Conservation (phyloP, 2,888 invertebrate species). For the Sesia bembeciformis region DNA sequence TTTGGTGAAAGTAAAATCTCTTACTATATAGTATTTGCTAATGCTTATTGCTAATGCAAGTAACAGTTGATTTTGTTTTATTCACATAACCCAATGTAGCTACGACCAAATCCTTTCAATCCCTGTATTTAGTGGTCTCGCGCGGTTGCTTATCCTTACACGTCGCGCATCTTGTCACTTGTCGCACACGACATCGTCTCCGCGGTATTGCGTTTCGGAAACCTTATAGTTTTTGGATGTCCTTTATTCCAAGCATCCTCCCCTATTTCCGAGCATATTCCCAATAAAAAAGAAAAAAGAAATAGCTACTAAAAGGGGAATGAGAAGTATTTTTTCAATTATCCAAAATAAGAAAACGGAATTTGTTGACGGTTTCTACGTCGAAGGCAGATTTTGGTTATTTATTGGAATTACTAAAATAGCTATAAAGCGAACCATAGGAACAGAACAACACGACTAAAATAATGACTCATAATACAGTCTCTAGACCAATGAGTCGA, state of each 20-base stretch:
- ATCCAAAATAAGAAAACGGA: too few relatives aligned
- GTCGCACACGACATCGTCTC: conserved; percentile 52
- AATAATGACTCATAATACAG: conserved; percentile 33
- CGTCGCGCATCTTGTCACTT: conserved; percentile 60
- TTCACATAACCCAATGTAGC: neutral
- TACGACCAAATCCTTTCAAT: conserved; percentile 1
- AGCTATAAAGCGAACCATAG: too few relatives aligned
- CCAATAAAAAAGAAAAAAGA: neutral
- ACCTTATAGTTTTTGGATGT: conserved; percentile 40
- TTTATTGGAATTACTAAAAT: too few relatives aligned
- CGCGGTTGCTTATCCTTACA: conserved; percentile 55
- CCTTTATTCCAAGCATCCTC: conserved; percentile 23
- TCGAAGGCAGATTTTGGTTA: too few relatives aligned
- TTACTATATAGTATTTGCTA: too few relatives aligned
- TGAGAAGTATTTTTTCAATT: too few relatives aligned
- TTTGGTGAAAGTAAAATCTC: too few relatives aligned
- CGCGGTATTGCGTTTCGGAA: conserved; percentile 31
- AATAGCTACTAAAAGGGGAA: neutral
- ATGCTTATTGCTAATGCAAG: too few relatives aligned
- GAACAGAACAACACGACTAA: neutral
- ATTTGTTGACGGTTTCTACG: too few relatives aligned
- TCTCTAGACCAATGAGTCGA: conserved; percentile 63
- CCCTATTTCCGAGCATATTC: neutral
- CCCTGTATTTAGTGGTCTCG: conserved; percentile 15
- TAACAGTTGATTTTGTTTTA: too few relatives aligned